phyloP scores from a whole-genome alignment of 2,888 invertebrate genomes.

The Drosophila paramelanica region DNA sequence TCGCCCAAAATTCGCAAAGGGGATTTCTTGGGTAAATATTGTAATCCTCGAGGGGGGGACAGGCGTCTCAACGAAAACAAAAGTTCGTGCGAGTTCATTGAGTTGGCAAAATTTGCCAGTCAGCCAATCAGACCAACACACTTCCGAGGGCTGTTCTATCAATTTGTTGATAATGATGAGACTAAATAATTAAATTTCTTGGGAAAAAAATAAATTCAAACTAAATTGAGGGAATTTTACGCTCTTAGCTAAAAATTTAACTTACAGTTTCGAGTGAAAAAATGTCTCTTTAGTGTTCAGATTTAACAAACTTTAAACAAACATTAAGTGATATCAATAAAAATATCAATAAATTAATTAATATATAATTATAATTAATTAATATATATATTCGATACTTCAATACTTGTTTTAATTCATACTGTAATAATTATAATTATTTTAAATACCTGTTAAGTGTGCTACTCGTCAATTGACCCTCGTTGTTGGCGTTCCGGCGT shows the following conservation, averaged over 20 bases:
- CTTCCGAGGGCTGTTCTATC: conserved; percentile 23
- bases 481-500: conserved; percentile 12
- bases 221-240: too few species aligned
- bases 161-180: neutral
- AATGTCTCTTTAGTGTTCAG: too few species aligned
- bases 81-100: conserved; percentile 78
- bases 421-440: too few species aligned
- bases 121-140: conserved; percentile 20
- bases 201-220: too few species aligned
- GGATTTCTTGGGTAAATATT: conserved; percentile 38
- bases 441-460: too few species aligned
- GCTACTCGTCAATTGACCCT: conserved; percentile 4
- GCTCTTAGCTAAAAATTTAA: too few species aligned
- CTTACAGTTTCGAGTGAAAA: too few species aligned
- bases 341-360: too few species aligned
- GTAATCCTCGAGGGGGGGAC: conserved; percentile 29
- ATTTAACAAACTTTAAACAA: too few species aligned
- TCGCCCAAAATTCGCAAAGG: conserved; percentile 29
- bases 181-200: neutral
- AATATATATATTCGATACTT: too few species aligned
- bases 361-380: too few species aligned
- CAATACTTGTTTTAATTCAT: neutral
- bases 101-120: conserved; percentile 69
- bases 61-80: conserved; percentile 69
- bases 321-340: too few species aligned